Conservation (phyloP, 1,140 invertebrate species). For the Plutomurus gul region DNA sequence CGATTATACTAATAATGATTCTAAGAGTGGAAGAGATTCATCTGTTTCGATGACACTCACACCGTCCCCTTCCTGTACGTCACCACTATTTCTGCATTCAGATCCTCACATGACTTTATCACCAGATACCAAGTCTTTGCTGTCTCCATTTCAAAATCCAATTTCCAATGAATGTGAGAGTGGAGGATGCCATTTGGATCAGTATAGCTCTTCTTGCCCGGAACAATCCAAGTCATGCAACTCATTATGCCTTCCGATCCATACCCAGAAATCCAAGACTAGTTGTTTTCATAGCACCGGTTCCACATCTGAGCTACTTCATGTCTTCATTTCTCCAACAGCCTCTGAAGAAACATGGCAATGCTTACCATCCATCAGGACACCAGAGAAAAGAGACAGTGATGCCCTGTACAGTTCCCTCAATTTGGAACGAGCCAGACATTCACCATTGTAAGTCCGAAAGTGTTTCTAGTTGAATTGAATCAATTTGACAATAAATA, state of each 20-base stretch:
- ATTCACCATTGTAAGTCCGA: too few species aligned
- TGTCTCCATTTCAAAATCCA: conserved; percentile 31
- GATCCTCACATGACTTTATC: conserved; percentile 33
- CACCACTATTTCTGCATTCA: conserved; percentile 35
- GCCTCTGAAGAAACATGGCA: too few species aligned
- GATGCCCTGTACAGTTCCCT: too few species aligned
- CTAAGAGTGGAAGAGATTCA: neutral
- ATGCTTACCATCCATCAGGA: too few species aligned
- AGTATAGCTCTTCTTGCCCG: neutral
- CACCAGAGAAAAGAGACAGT: too few species aligned
- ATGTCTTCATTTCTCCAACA: too few species aligned
- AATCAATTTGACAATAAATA: too few species aligned
- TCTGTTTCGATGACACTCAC: neutral
- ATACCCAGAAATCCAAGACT: neutral
- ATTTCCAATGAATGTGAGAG: neutral
- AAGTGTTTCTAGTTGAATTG: too few species aligned
- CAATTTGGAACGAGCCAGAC: too few species aligned
- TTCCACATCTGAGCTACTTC: too few species aligned
- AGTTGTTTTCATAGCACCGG: neutral
- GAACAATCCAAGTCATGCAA: neutral
- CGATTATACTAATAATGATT: neutral
- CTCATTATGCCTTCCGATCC: neutral
- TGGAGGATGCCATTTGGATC: neutral
- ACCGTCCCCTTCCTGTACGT: too few species aligned
- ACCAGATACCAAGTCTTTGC: conserved; percentile 27